A percentile compares a stretch with the other conserved stretches of the same genome.
These are phyloP conservation scores for Xylocampa areola DNA, from an alignment of 2,888 invertebrate genomes.

Conservation along the genomic window DNA sequence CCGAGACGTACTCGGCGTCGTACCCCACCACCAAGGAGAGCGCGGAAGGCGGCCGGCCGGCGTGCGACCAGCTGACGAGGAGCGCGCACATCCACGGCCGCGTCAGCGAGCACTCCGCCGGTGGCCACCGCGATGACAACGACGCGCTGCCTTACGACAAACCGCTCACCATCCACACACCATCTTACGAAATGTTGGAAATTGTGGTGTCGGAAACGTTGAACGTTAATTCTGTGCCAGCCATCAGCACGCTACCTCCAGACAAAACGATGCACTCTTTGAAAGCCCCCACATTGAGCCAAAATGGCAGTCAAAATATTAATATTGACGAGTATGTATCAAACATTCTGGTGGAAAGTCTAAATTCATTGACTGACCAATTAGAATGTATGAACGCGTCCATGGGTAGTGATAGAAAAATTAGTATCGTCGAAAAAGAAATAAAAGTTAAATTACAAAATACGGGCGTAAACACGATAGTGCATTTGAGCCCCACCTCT, in stretches of 20 bases:
- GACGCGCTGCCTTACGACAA: conserved; percentile 67
- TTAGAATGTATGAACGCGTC: conserved; percentile 83
- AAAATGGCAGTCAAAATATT: conserved; percentile 59
- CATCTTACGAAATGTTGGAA: conserved; percentile 80
- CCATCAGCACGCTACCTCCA: conserved; percentile 10
- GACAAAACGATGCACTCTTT: conserved; percentile 20
- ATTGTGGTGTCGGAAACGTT: conserved; percentile 84
- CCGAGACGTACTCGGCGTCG: conserved; percentile 72
- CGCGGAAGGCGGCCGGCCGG: conserved; percentile 21
- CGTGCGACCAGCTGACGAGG: conserved; percentile 19
- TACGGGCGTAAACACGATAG: conserved; percentile 84
- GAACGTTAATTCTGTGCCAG: conserved; percentile 58
- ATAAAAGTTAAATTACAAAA: conserved; percentile 87
- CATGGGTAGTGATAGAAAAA: conserved; percentile 76
- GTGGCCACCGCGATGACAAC: conserved; percentile 66
- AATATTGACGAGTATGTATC: conserved; percentile 88
- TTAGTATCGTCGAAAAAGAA: conserved; percentile 86
- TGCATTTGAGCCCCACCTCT: conserved; percentile 85
- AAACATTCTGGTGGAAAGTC: conserved; percentile 86
- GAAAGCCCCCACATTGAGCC: conserved; percentile 50
- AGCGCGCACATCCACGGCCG: conserved; percentile 65
- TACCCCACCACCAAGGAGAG: conserved; percentile 71
- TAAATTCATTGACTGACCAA: conserved; percentile 85
- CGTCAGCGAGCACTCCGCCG: conserved; percentile 63
- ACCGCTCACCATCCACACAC: conserved; percentile 66